Evolutionary conservation across 2,113 vertebrate genomes (phyloP), one percentile per base, ranked within the genome.

Genomic region (Steatornis caripensis): DNA sequence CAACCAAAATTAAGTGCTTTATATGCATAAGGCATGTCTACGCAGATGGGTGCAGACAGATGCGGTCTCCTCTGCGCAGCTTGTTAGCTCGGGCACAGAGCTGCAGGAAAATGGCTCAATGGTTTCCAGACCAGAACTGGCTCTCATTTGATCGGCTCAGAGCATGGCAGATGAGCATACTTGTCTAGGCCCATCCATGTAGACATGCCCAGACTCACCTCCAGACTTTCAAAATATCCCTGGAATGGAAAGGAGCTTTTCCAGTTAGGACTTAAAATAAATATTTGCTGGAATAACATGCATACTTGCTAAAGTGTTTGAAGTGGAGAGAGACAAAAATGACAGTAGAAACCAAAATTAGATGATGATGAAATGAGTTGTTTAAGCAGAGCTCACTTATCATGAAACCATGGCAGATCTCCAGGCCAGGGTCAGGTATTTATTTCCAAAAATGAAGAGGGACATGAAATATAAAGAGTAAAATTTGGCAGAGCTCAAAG

Each of bases 231-330:
- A 95, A 95, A 95, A 94, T 74, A 93, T 61, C 87, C 84, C 77
- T 92, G 91, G 96, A 95, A 92, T 85, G n/a, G 66, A 95, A 96
- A 95, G 61, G 81, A 95, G 49, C 27, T 84, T 88, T 96, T 93
- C 91, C 57, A 93, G 87, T 89, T 96, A 87, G 53, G 53, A 84
- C 16, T 41, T 76, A 92, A 84, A 95, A 87, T 72, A 95, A 95
- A 79, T 95, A 91, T 93, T 95, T 96, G n/a, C 74, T 85, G 58
- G 83, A 37, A 51, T 75, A 94, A 94, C 84, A 85, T 17, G 19
- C 26, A 26, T 46, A 68, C 58, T 89, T 72, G 55, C 45, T 90
- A 78, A 90, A 60, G 79, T 0, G 4, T 89, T 94, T 89, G 86
- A 87, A 89, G 80, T 51, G 84, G 41, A 86, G 74, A 90, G 88